These are phyloP conservation scores for Condylostylus longicornis DNA, from an alignment of 1,140 invertebrate genomes.

Conservation along the genomic window DNA sequence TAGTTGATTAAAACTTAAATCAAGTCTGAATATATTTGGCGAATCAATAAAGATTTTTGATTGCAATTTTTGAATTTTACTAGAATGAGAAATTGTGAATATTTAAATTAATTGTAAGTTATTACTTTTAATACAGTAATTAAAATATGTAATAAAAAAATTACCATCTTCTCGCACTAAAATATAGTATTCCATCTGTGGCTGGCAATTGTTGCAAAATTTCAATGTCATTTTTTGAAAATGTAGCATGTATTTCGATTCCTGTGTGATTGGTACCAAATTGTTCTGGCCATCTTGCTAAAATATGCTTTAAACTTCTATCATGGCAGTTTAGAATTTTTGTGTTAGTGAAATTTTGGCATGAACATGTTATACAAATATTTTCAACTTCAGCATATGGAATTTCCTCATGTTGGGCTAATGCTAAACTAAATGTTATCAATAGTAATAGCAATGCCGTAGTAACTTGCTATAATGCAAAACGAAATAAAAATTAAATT, in stretches of 20 bases:
- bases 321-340: conserved; percentile 27
- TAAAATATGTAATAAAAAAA: no score
- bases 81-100: conserved; percentile 35
- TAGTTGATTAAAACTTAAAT: conserved; percentile 54
- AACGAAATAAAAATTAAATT: no score
- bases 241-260: conserved; percentile 27
- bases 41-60: conserved; percentile 46
- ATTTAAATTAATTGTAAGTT: no score
- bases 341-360: conserved; percentile 11
- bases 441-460: no score
- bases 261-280: conserved; percentile 16
- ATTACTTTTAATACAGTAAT: no score
- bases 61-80: conserved; percentile 41
- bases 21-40: conserved; percentile 45
- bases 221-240: conserved; percentile 31
- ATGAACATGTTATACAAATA: conserved; percentile 23
- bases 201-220: conserved; percentile 30
- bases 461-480: no score
- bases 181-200: conserved; percentile 24
- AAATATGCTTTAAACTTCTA: conserved; percentile 28
- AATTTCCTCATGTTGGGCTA: conserved; percentile 23
- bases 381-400: conserved; percentile 22
- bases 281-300: conserved; percentile 32
- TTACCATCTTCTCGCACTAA: no score
- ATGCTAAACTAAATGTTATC: no score